Evolutionary conservation across 2,797 vertebrate species (phyloP), one percentile per base, ranked within the genome.

Genomic region (Eulemur rubriventer): DNA sequence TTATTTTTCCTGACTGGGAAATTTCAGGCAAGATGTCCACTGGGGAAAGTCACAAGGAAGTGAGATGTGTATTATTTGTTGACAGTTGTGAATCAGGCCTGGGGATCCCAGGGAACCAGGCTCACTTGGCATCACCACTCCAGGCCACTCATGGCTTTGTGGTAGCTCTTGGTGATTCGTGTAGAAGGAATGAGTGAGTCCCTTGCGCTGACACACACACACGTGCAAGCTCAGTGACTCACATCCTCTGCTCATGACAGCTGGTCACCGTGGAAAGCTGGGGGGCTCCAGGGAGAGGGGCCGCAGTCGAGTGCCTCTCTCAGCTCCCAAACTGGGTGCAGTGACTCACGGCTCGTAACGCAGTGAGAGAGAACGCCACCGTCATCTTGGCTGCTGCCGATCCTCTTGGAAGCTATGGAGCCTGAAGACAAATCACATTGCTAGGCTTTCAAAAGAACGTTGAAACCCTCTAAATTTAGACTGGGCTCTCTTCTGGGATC

Each of bases 281-380:
- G 96, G 98, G 69, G 78, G 94, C 73, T 96, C 95, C 97, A 97
- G 97, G 96, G 94, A 97, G 92, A 46, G 80, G 96, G 46, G 85
- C 97, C 97, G 73, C 93, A 97, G 92, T 13, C 6, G 1, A 43
- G 93, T 69, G 63, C 70, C 86, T 97, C 70, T 93, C 72, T 98
- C 65, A 84, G 89, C 83, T 97, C 96, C 97, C 35, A 38, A 92
- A 69, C 96, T 97, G 97, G 96, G 85, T 0, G 4, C 63, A 85
- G 91, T 98, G 97, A 98, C 91, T 98, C 97, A 98, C 65, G 92
- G 85, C 83, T 98, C 90, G 94, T 97, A 96, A 96, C 65, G 90
- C 87, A 96, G 86, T 61, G 81, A 98, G 98, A 98, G 90, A 88
- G 84, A 97, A 97, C 70, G 87, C 95, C 92, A 95, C 14, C 70